These are phyloP conservation scores for Chascanopsetta lugubris DNA, from an alignment of 2,113 vertebrate genomes.

Conservation along the genomic window DNA sequence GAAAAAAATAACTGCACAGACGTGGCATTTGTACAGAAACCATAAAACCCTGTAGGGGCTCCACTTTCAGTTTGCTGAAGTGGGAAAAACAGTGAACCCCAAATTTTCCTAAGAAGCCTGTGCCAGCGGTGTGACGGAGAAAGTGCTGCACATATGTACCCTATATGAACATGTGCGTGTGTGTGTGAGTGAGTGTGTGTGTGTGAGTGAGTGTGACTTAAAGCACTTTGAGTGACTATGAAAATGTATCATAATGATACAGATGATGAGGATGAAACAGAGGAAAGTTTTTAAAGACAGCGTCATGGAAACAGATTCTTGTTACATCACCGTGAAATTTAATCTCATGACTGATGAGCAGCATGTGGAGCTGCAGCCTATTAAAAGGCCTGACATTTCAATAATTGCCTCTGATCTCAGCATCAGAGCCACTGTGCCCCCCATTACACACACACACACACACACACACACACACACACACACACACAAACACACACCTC, in stretches of 20 bases:
- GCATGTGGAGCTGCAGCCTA: conserved; percentile 37
- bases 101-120: neutral
- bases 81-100: neutral
- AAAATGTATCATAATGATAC: too few species aligned
- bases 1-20: too few species aligned
- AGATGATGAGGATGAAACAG: too few species aligned
- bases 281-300: neutral
- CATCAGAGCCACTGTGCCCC: conserved; percentile 55
- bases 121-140: too few species aligned
- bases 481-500: conserved; percentile 6
- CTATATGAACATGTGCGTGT: too few species aligned
- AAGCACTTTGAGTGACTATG: too few species aligned
- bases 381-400: conserved; percentile 73
- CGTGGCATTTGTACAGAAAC: too few species aligned
- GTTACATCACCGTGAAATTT: conserved; percentile 56
- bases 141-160: too few species aligned
- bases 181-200: too few species aligned
- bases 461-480: conserved; percentile 13
- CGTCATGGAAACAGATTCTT: neutral
- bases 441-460: conserved; percentile 24
- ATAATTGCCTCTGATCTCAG: conserved; percentile 72
- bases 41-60: too few species aligned
- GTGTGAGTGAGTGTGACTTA: too few species aligned
- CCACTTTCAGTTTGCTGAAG: neutral
- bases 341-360: conserved; percentile 46